A percentile compares a stretch with the other conserved stretches of the same genome.
Conservation (phyloP, 2,113 vertebrate species). For the Terrapene triunguis region DNA sequence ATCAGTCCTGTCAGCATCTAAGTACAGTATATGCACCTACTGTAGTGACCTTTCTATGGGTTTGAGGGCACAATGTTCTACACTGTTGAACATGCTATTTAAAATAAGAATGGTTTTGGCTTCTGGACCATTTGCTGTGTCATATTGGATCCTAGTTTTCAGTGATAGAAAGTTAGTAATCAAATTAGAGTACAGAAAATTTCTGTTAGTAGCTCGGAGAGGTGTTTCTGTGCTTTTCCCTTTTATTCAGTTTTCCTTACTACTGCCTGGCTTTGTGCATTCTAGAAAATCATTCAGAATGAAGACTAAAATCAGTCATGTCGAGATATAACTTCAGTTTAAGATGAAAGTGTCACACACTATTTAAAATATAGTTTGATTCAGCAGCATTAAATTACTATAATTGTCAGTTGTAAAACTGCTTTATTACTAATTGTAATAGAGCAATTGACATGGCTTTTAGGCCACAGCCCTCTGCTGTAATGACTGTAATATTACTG, state of each 20-base stretch:
- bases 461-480: neutral
- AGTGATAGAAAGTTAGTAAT: neutral
- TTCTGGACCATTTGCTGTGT: neutral
- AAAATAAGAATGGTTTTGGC: neutral
- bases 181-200: neutral
- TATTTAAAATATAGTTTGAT: neutral
- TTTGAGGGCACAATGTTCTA: neutral
- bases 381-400: neutral
- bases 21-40: neutral
- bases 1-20: neutral
- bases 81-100: neutral
- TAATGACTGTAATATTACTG: neutral
- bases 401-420: neutral
- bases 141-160: neutral
- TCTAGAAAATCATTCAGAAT: neutral
- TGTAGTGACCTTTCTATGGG: neutral
- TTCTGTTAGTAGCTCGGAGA: neutral
- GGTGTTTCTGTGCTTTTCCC: neutral
- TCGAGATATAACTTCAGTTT: neutral
- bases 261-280: neutral
- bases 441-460: neutral
- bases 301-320: neutral
- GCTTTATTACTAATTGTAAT: fast-evolving
- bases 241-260: neutral
- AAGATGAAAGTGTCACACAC: neutral